Base-by-base conservation (phyloP, 2,888 invertebrate genomes). In the Polia nebulosa region DNA sequence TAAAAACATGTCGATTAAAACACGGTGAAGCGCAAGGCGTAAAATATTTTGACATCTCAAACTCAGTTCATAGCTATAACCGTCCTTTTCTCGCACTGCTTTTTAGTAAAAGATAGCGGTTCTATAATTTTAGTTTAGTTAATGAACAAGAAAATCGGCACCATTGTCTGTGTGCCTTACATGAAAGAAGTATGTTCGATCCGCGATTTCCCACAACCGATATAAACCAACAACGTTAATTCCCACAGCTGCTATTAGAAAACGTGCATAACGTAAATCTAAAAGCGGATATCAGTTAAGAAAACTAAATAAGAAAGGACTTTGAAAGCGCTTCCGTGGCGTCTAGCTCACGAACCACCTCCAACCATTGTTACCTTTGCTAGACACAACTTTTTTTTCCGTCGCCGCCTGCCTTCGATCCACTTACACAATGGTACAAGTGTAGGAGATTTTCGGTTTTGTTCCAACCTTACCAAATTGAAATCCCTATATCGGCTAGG, bases 311-410 rank as follows among this genome's bases (percentile, higher is more conserved):
- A 83, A 81, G 84, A 77, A 75, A 73, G 62, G 71, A 61, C 68
- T 83, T 78, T 74, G 44, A 75, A 67, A 73, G 58, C 79, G 78
- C 82, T 74, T 81, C 76, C 81, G 76, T 77, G 81, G 80, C 79
- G 84, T 81, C 88, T 88, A 88, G 86, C 89, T 88, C 87, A 78
- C 85, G 84, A 87, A 86, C 85, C 85, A 83, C 87, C 90, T 85
- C 73, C 44, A 76, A 81, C 90, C 87, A 91, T 92, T 92, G 92
- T 92, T 90, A 91, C 89, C 86, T 87, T 80, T 81, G 83, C 86
- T 87, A 91, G 92, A 91, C 89, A 87, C 82, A 75, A 77, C 73
- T 90, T 91, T 91, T 91, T n/a, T 82, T 88, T 84, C 84, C 78
- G 84, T 83, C 83, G 82, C 81, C 82, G 83, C 84, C 83, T 78